Percentiles rank a stretch among this genome's conserved stretches.
These are phyloP conservation scores for Anarhynchus alexandrinus DNA, from an alignment of 2,113 vertebrate genomes.

Conservation along the genomic window DNA sequence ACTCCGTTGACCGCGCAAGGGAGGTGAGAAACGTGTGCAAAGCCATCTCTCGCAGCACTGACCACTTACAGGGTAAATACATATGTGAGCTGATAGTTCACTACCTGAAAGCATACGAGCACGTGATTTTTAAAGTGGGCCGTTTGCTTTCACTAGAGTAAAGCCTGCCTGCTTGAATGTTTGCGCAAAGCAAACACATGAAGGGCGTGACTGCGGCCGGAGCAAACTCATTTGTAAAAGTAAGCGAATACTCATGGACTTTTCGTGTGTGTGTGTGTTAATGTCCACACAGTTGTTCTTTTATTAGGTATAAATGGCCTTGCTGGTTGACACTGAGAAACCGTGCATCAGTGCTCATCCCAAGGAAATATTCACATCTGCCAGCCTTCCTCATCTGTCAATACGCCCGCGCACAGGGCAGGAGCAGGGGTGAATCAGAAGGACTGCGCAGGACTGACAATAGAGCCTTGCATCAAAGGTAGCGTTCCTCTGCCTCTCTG, in stretches of 20 bases:
- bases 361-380: not conserved
- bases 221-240: constrained; percentile 54
- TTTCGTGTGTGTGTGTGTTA: not conserved
- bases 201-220: not conserved
- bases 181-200: constrained; percentile 40
- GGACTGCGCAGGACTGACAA: not conserved
- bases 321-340: not conserved
- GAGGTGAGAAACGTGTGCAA: not conserved
- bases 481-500: not conserved
- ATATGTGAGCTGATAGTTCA: not conserved
- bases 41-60: not conserved
- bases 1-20: not conserved
- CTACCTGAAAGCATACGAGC: not conserved
- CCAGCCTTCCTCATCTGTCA: not conserved
- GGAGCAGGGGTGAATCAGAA: not conserved
- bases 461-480: constrained; percentile 29
- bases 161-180: not conserved
- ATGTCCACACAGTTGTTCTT: not conserved
- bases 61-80: not conserved
- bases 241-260: constrained; percentile 14
- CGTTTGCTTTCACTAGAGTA: not conserved
- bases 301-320: not conserved
- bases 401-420: not conserved
- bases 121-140: not conserved
- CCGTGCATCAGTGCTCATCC: not conserved